Evolutionary conservation across 2,113 vertebrate genomes (phyloP).

Genomic region (Zapornia atra): DNA sequence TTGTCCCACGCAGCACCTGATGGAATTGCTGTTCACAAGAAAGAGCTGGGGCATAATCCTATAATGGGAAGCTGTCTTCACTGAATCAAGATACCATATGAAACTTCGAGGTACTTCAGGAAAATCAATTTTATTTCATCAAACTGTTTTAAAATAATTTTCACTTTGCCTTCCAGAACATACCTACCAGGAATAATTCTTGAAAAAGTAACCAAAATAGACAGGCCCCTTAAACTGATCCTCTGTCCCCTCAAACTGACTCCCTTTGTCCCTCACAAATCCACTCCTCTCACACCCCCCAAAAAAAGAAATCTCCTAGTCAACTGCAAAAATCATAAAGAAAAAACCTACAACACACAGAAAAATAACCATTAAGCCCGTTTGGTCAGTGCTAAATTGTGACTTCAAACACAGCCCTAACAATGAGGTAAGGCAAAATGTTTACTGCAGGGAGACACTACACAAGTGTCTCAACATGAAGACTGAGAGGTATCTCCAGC

Average conservation of each 20-base stretch:
- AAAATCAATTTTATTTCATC: not conserved
- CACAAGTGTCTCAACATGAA: not conserved
- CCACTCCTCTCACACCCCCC: accelerated
- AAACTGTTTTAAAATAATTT: not conserved
- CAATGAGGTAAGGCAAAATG: not conserved
- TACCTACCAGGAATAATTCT: not conserved
- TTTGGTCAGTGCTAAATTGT: not conserved
- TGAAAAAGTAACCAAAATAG: not conserved
- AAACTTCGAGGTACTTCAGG: not conserved
- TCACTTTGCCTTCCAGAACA: not conserved
- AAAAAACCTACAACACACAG: accelerated
- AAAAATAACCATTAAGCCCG: not conserved
- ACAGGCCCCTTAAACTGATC: not conserved
- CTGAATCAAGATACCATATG: not conserved
- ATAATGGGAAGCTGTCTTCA: not conserved
- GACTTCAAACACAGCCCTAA: not conserved
- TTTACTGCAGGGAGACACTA: not conserved
- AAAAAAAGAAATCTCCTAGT: not conserved
- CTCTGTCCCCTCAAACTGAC: not conserved
- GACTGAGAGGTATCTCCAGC: not conserved
- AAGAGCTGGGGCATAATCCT: not conserved
- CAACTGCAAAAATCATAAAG: not conserved
- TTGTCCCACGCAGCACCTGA: not conserved
- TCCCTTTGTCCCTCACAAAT: not conserved
- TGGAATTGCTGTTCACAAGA: not conserved